phyloP scores from a whole-genome alignment of 2,888 invertebrate genomes.

The Neelides folsomi region DNA sequence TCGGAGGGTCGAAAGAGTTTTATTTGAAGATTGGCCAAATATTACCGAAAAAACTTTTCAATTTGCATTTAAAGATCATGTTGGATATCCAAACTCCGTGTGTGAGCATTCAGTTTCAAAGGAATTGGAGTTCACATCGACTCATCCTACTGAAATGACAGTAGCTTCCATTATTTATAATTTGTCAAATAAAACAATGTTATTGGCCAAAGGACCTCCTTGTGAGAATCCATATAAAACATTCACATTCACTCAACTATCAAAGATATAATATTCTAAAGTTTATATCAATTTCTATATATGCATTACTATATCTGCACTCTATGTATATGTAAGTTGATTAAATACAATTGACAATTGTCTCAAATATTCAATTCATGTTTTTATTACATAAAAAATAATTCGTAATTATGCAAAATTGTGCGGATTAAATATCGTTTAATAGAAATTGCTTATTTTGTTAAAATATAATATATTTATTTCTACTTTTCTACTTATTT shows the following conservation, averaged over 20 bases:
- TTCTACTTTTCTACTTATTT: no score
- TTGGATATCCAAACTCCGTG: slow-evolving; percentile 20
- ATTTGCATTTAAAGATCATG: slow-evolving; percentile 19
- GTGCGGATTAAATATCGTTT: no score
- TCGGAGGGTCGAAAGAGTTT: slow-evolving; percentile 13
- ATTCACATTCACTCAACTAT: background rate
- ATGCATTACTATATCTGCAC: no score
- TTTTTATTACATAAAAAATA: no score
- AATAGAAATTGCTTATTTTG: no score
- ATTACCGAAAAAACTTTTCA: slow-evolving; percentile 18
- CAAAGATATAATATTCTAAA: no score
- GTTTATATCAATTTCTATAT: no score
- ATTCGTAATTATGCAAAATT: no score
- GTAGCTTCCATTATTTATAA: slow-evolving; percentile 23
- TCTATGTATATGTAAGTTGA: no score
- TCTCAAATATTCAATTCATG: no score
- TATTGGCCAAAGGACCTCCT: slow-evolving; percentile 19
- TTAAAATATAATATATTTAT: no score
- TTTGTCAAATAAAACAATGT: slow-evolving; percentile 12
- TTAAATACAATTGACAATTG: no score
- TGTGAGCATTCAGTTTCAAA: slow-evolving; percentile 15
- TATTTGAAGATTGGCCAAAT: slow-evolving; percentile 11
- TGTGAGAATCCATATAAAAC: slow-evolving; percentile 8
- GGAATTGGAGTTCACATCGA: slow-evolving; percentile 7
- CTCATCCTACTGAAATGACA: slow-evolving; percentile 9